Base-by-base conservation (phyloP, 2,113 vertebrate genomes). In the Nycticryphes semicollaris region DNA sequence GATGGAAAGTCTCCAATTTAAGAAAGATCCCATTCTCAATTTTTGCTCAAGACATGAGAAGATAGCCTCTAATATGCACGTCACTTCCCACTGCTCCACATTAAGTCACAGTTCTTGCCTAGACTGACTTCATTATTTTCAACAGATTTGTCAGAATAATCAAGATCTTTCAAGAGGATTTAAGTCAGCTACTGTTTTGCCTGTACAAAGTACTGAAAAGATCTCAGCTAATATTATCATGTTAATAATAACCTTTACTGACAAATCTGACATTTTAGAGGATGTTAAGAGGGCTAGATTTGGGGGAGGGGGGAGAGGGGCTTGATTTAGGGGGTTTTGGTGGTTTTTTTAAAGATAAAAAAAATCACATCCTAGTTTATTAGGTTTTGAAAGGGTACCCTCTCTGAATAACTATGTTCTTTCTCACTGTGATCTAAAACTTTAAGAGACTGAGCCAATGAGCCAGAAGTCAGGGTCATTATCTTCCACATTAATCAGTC, bases 391-490 rank as follows among this genome's bases (percentile, higher is more conserved):
- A 79, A 77, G 43, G 18, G 30, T n/a, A 86, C 76, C 56, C 60
- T 84, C 81, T 83, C 54, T 57, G 69, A 96, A 72, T 15, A 22
- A 83, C 59, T 92, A 25, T 3, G 12, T n/a, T 94, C 86, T 93
- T 78, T 89, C 94, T 97, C 64, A 35, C 39, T 94, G 69, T 79
- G 39, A 94, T 91, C 68, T 90, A 86, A 69, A 68, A 90, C 89
- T 66, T 72, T 63, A 74, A 88, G 89, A 82, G 96, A 95, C 60
- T 78, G 86, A 97, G 94, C 91, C 96, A 97, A 95, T 83, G 73
- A 95, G 85, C 43, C 93, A 96, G 91, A 97, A 96, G 96, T 89
- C 68, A 90, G 62, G 77, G 73, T 87, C 82, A 96, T 86, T 93
- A 90, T 76, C 94, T 95, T 87, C 33, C 75, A 85, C 50, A 63